Conservation (phyloP, 1,140 invertebrate species). For the Drosophila nigrodunni region DNA sequence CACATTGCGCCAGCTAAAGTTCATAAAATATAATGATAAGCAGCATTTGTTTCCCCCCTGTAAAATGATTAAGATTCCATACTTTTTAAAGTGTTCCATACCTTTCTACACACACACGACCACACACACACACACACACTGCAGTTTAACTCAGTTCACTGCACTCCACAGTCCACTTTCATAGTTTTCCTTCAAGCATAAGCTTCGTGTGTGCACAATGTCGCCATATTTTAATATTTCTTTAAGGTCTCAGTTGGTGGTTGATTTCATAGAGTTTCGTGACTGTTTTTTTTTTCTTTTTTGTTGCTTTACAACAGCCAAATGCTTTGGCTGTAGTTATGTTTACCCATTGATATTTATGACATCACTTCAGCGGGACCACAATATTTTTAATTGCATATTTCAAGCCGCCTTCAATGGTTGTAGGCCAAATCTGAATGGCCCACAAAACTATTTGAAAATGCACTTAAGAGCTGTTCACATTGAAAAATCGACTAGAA, state of each 20-base stretch:
- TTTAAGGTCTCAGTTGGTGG: slow-evolving; percentile 12
- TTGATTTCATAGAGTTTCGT: slow-evolving; percentile 29
- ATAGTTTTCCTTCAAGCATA: slow-evolving; percentile 5
- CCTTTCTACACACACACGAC: too few species aligned
- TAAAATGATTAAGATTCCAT: slow-evolving; percentile 27
- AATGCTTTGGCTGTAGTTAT: slow-evolving; percentile 9
- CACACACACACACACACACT: background rate
- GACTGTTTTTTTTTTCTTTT: background rate
- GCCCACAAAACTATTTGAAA: slow-evolving; percentile 54
- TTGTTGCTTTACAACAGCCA: background rate
- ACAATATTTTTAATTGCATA: slow-evolving; percentile 60
- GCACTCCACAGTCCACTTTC: slow-evolving; percentile 30
- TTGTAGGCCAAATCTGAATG: slow-evolving; percentile 11
- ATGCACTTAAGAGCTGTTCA: slow-evolving; percentile 51
- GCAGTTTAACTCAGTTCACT: slow-evolving; percentile 52
- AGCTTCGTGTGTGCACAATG: slow-evolving; percentile 5
- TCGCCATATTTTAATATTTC: slow-evolving; percentile 39
- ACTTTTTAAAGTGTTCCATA: slow-evolving; percentile 22
- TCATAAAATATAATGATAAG: slow-evolving; percentile 80
- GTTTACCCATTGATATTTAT: slow-evolving; percentile 50
- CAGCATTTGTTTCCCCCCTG: slow-evolving; percentile 55
- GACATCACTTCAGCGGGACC: slow-evolving; percentile 38
- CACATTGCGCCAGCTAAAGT: slow-evolving; percentile 56
- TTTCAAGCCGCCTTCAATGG: slow-evolving; percentile 41
- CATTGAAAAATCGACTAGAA: background rate